Evolutionary conservation across 2,113 vertebrate species (phyloP).

Genomic region (Condylura cristata): DNA sequence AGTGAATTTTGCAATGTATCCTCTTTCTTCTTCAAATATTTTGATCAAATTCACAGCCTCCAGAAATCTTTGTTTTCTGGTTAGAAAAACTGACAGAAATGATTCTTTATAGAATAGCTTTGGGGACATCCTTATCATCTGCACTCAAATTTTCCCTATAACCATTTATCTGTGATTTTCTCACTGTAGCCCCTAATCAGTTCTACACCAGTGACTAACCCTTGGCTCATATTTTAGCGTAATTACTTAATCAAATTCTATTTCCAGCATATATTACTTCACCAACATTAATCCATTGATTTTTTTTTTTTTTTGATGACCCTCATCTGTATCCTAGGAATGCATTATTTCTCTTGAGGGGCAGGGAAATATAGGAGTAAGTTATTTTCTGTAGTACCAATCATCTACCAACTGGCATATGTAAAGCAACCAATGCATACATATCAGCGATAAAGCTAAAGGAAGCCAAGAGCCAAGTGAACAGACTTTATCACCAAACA

Average conservation of each 20-base stretch:
- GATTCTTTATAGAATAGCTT: not conserved
- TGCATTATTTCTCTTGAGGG: not conserved
- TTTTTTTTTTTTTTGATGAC: not conserved
- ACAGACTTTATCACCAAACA: constrained; percentile 3
- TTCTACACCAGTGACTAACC: not conserved
- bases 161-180: not conserved
- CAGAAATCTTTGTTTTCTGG: constrained; percentile 45
- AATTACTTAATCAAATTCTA: not conserved
- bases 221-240: not conserved
- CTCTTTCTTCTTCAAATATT: constrained; percentile 56
- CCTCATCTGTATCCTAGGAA: not conserved
- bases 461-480: not conserved
- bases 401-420: not conserved
- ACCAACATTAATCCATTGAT: not conserved
- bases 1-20: constrained; percentile 46
- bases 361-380: not conserved
- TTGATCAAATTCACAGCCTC: constrained; percentile 39
- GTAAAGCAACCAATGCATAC: not conserved
- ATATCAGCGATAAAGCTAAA: not conserved
- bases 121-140: not conserved
- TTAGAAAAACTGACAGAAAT: constrained; percentile 48
- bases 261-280: not conserved
- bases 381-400: not conserved
- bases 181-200: not conserved
- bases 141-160: not conserved